phyloP scores from a whole-genome alignment of 2,888 invertebrate species.

The Oxystoma pomonae region DNA sequence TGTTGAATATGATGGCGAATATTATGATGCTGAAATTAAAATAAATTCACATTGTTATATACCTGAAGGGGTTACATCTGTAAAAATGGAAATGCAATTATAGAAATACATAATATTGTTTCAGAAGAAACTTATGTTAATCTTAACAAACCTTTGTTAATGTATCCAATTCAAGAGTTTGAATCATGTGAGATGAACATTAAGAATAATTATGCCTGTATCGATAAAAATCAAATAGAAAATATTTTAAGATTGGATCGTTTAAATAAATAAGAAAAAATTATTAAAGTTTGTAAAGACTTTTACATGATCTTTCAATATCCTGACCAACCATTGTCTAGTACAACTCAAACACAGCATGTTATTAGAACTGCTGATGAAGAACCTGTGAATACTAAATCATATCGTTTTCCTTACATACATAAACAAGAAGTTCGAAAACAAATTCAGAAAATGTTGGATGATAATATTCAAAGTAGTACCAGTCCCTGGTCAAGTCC shows the following conservation, averaged over 20 bases:
- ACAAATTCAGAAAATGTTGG: constrained; percentile 28
- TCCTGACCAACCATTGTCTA: constrained; percentile 15
- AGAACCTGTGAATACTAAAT: constrained; percentile 22
- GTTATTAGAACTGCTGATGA: constrained; percentile 19
- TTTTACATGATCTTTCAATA: constrained; percentile 21
- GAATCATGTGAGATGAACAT: background rate
- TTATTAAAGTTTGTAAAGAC: constrained; percentile 16
- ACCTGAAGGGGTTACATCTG: constrained; percentile 2
- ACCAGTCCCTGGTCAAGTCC: constrained; percentile 26
- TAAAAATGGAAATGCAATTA: background rate
- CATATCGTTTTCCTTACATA: constrained; percentile 29
- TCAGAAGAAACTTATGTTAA: background rate
- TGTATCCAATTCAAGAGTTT: background rate
- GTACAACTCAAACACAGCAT: constrained; percentile 20
- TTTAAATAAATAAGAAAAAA: constrained; percentile 21
- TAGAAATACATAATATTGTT: constrained; percentile 2
- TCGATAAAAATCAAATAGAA: background rate
- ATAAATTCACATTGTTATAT: constrained; percentile 5
- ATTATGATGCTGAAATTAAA: constrained; percentile 5
- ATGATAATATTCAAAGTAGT: constrained; percentile 20
- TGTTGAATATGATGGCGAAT: constrained; percentile 9
- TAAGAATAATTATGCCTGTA: background rate
- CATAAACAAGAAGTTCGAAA: constrained; percentile 29
- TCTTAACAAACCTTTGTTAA: constrained; percentile 5
- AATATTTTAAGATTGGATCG: constrained; percentile 16